Base-by-base conservation (phyloP, 1,140 invertebrate species). In the Dufourea novaeangliae region DNA sequence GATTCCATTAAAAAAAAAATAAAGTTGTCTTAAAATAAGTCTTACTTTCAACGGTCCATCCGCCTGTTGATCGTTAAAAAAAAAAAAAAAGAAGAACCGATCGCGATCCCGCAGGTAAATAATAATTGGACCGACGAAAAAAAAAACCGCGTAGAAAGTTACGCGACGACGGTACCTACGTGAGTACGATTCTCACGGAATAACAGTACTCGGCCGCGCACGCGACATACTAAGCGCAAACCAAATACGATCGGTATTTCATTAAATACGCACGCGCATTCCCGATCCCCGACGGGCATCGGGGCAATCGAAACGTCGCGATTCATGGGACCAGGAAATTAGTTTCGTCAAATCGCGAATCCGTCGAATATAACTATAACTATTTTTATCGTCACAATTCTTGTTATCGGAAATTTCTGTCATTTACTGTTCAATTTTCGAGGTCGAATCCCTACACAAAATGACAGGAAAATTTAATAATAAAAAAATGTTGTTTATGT, bases 191-290 rank as follows among this genome's bases (percentile, higher is more conserved):
- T 83, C 82, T 54, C 44, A 41, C 27, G 37, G 27, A 44, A 71
- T 83, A 90, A 89, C 86, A 88, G 86, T 90, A 89, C 39, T 44
- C 34, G 27, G 54, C n/a, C 61, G 62, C 57, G 74, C 52, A 69
- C 50, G 41, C 44, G 66, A 85, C 88, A 90, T 90, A 89, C 88
- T 88, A 87, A 89, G 61, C 41, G 41, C n/a, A 41, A 46, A 34
- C 39, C 56, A 78, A 66, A 82, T 83, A 72, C 20, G 32, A 78
- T 72, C 41, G 52, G 39, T 56, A 54, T 67, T 34, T 70, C 12
- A 71, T 68, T 44, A 52, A 78, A 62, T 52, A 62, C 22, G 7
- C 20, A 57, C 25, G 37, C 41, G 20, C 34, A 74, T 76, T 77
- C 57, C 41, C 59, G 44, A 77, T 12, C 66, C 22, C 39, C 32